These are phyloP conservation scores for Parotia lawesii DNA, from an alignment of 2,113 vertebrate species.

Conservation along the genomic window DNA sequence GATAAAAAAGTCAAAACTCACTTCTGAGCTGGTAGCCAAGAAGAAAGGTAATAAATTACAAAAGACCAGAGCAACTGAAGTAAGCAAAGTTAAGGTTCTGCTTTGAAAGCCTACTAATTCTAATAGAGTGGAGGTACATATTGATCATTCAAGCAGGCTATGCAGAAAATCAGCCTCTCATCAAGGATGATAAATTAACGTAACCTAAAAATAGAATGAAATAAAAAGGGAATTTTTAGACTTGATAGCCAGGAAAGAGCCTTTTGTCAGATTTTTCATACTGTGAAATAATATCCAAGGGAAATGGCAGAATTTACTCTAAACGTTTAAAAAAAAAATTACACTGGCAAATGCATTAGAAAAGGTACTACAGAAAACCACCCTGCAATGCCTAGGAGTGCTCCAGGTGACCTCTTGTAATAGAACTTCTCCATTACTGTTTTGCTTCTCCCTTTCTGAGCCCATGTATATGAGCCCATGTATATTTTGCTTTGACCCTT, in stretches of 20 bases:
- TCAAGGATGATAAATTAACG: neutral
- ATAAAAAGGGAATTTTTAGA: neutral
- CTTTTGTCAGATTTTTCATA: neutral
- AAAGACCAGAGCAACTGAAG: neutral
- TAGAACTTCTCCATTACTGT: neutral
- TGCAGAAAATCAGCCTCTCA: neutral
- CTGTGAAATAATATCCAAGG: neutral
- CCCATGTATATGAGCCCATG: neutral
- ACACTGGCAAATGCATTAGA: neutral
- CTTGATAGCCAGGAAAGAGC: neutral
- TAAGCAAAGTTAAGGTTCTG: neutral
- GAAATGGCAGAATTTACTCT: neutral
- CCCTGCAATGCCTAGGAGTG: neutral
- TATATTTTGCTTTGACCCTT: constrained; percentile 10
- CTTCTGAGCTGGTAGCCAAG: neutral
- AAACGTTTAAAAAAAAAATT: neutral
- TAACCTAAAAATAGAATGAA: neutral
- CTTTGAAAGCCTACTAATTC: neutral
- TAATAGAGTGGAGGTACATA: neutral
- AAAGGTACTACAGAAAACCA: neutral
- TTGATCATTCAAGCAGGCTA: neutral
- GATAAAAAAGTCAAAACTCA: neutral
- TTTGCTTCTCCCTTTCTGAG: neutral
- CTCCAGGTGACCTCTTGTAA: constrained; percentile 10
- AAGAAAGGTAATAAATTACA: neutral